Percentiles rank a stretch among this genome's conserved stretches.
Conservation (phyloP, 2,888 invertebrate genomes). For the Thyatira batis region DNA sequence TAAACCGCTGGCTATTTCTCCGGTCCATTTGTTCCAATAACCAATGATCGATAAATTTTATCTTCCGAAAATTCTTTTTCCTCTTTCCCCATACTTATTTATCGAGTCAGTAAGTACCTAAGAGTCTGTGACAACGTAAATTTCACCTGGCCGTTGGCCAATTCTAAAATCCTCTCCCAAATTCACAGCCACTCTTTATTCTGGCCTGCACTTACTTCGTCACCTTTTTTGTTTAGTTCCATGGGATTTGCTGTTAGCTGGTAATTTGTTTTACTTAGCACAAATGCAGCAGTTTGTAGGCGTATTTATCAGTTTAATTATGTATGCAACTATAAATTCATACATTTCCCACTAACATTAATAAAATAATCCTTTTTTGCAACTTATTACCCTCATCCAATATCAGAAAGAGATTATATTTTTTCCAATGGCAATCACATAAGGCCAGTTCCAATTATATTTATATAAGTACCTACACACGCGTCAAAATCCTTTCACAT, state of each 20-base stretch:
- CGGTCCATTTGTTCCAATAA: background rate
- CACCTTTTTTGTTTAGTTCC: background rate
- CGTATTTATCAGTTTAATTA: too few relatives aligned
- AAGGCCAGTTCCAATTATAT: background rate
- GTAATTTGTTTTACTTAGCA: background rate
- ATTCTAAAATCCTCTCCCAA: background rate
- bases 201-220: background rate
- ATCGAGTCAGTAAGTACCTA: background rate
- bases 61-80: background rate
- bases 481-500: background rate
- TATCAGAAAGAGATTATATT: too few relatives aligned
- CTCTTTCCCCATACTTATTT: background rate
- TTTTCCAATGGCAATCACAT: too few relatives aligned
- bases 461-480: too few relatives aligned
- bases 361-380: too few relatives aligned
- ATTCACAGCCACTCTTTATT: constrained; percentile 4
- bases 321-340: too few relatives aligned
- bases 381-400: too few relatives aligned
- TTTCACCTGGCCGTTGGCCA: constrained; percentile 3
- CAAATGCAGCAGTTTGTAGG: background rate
- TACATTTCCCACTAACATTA: too few relatives aligned
- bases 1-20: background rate
- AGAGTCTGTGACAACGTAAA: constrained; percentile 5
- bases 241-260: background rate
- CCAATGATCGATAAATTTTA: background rate